Conservation (phyloP, 2,888 invertebrate species). For the Melanargia galathea region DNA sequence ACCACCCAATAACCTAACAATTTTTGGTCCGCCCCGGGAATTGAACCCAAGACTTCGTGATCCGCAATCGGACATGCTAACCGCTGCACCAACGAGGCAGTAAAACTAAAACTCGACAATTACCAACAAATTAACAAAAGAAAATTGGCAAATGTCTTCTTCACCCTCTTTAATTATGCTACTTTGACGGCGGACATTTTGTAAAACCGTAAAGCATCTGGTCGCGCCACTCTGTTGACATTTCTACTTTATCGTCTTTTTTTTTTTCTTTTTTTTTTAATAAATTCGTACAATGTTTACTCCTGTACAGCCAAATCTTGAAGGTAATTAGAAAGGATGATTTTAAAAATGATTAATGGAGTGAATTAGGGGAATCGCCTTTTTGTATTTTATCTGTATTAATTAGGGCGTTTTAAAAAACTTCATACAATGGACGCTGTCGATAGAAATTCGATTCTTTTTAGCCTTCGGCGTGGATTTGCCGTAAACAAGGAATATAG, state of each 20-base stretch:
- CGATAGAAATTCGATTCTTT: slow-evolving; percentile 20
- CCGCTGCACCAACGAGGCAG: too few relatives aligned
- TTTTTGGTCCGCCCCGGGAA: too few relatives aligned
- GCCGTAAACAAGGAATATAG: background rate
- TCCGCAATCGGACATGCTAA: too few relatives aligned
- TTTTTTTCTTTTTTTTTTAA: slow-evolving; percentile 45
- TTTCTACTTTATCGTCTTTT: slow-evolving; percentile 54
- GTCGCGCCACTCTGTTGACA: slow-evolving; percentile 52
- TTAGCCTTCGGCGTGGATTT: slow-evolving; percentile 14
- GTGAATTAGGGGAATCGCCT: slow-evolving; percentile 25
- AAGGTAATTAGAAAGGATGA: slow-evolving; percentile 30
- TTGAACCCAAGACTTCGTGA: too few relatives aligned
- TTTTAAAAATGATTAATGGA: slow-evolving; percentile 33
- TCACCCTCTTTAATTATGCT: slow-evolving; percentile 56
- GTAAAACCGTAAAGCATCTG: slow-evolving; percentile 73
- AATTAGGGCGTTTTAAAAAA: slow-evolving; percentile 20
- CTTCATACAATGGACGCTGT: slow-evolving; percentile 20
- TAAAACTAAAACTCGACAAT: background rate
- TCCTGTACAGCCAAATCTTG: slow-evolving; percentile 50
- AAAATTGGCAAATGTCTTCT: slow-evolving; percentile 45
- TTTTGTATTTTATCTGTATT: slow-evolving; percentile 24
- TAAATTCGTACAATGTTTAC: slow-evolving; percentile 51
- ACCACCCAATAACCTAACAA: too few relatives aligned
- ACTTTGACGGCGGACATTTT: slow-evolving; percentile 67
- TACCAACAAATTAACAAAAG: slow-evolving; percentile 26